Evolutionary conservation across 1,140 invertebrate genomes (phyloP).

Genomic region (Aphidius ervi): DNA sequence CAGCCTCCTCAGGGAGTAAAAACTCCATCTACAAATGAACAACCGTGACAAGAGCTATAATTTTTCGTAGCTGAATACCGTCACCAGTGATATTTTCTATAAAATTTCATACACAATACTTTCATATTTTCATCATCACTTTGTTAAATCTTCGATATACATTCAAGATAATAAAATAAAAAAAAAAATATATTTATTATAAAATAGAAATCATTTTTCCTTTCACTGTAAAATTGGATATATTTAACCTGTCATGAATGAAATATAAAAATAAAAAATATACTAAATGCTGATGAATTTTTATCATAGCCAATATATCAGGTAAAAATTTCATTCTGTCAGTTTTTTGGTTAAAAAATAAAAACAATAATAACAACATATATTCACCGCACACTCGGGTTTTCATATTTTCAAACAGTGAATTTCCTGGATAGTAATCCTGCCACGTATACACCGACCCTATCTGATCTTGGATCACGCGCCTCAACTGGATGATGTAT

Average conservation of each 20-base stretch:
- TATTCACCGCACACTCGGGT: conserved; percentile 3
- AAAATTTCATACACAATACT: conserved; percentile 23
- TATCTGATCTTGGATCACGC: conserved; percentile 41
- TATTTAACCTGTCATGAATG: neutral
- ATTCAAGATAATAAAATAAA: neutral
- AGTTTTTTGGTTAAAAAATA: too few species aligned
- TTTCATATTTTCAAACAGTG: conserved; percentile 33
- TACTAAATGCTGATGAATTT: neutral
- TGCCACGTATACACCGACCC: conserved; percentile 39
- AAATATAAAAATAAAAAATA: neutral
- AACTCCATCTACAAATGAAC: conserved; percentile 73
- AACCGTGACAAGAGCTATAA: conserved; percentile 69
- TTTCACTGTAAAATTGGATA: neutral
- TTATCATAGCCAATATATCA: neutral
- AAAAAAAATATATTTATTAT: too few species aligned
- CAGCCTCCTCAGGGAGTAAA: conserved; percentile 62
- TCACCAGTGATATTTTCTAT: conserved; percentile 16
- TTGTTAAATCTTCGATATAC: neutral
- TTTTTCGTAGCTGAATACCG: conserved; percentile 53
- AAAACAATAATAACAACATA: too few species aligned
- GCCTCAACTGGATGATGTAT: conserved; percentile 43
- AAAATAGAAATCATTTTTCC: neutral
- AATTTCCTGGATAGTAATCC: conserved; percentile 28
- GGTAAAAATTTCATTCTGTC: too few species aligned
- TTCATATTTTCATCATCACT: conserved; percentile 22